Evolutionary conservation across 2,113 vertebrate genomes (phyloP).

Genomic region (Sclerurus mexicanus): DNA sequence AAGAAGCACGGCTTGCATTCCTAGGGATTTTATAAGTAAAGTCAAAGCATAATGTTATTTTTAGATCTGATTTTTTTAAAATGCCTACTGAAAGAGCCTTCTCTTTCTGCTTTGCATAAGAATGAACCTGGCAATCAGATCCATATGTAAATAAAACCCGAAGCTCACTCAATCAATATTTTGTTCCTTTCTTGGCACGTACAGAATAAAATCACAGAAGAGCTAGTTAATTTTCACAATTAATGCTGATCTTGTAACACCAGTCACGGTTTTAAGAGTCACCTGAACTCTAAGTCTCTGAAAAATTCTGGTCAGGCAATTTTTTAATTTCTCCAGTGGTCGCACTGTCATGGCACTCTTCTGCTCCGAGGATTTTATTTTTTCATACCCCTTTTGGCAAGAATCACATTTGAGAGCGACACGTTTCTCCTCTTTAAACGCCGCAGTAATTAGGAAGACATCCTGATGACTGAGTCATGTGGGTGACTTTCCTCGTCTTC

Average conservation of each 20-base stretch:
- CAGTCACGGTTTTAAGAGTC: neutral
- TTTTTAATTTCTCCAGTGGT: neutral
- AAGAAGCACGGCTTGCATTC: neutral
- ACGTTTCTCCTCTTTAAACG: neutral
- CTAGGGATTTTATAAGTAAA: neutral
- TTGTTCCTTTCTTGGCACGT: neutral
- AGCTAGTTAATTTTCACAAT: neutral
- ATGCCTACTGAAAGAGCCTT: conserved; percentile 23
- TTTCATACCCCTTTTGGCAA: neutral
- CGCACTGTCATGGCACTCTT: neutral
- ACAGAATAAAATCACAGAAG: neutral
- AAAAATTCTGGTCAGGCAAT: neutral
- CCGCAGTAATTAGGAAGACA: neutral
- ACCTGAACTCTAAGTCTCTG: neutral
- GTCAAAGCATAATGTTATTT: neutral
- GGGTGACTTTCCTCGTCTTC: neutral
- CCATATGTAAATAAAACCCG: conserved; percentile 44
- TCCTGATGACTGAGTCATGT: neutral
- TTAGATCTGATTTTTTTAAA: conserved; percentile 2
- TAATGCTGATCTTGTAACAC: conserved; percentile 15
- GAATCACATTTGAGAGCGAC: neutral
- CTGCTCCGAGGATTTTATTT: neutral
- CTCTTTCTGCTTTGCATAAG: conserved; percentile 22
- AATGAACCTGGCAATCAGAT: conserved; percentile 55
- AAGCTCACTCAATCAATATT: conserved; percentile 20